Evolutionary conservation across 1,140 invertebrate genomes (phyloP).

Genomic region (Arctopsyche grandis): DNA sequence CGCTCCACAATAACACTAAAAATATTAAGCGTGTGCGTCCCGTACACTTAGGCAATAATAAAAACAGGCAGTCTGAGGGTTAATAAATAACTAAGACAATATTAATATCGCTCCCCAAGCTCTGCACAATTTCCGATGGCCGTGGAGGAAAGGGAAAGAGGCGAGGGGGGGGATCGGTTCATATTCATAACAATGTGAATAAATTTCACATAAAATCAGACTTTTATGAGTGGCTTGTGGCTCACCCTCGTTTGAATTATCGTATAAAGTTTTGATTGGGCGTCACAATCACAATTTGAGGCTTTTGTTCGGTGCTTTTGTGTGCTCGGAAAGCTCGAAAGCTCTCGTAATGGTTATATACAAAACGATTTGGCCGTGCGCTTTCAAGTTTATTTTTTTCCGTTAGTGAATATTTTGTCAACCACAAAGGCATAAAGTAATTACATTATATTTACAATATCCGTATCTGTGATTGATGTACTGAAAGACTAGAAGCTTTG

Average conservation of each 20-base stretch:
- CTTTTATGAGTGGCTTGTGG: conserved; percentile 30
- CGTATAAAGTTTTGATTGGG: conserved; percentile 20
- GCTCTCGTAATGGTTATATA: too few species aligned
- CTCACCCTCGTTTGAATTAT: conserved; percentile 1
- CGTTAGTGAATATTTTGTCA: too few species aligned
- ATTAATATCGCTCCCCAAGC: conserved; percentile 23
- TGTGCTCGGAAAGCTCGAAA: too few species aligned
- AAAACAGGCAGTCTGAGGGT: conserved; percentile 46
- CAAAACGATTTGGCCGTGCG: too few species aligned
- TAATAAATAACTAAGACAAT: conserved; percentile 53
- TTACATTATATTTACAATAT: too few species aligned
- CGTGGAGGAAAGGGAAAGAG: background rate
- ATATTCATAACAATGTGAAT: conserved; percentile 26
- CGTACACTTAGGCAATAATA: conserved; percentile 49
- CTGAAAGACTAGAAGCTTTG: too few species aligned
- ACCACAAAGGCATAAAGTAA: too few species aligned
- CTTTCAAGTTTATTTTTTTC: too few species aligned
- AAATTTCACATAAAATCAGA: conserved; percentile 40
- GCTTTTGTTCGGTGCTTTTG: background rate
- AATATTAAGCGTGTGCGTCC: conserved; percentile 36
- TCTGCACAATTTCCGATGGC: background rate
- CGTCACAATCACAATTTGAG: background rate
- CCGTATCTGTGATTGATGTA: too few species aligned
- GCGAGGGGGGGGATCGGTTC: conserved; percentile 8
- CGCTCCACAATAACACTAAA: conserved; percentile 47